Conservation (phyloP, 2,888 invertebrate genomes). For the Habrosyne pyritoides region DNA sequence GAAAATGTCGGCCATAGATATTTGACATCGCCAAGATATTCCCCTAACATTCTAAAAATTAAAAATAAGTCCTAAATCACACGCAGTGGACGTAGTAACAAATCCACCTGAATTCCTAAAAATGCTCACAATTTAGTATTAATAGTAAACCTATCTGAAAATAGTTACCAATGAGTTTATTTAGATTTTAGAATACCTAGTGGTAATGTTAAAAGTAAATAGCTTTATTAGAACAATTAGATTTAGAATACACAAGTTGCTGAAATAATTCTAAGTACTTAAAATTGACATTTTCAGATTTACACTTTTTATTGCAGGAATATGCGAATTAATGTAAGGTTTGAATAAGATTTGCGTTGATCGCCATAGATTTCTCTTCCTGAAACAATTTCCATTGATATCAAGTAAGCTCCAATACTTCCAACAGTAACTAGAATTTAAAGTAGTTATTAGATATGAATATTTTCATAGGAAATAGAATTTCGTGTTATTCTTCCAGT, state of each 20-base stretch:
- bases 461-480: background rate
- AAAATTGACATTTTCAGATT: background rate
- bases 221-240: slow-evolving; percentile 43
- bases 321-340: background rate
- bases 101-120: slow-evolving; percentile 15
- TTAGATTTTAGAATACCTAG: slow-evolving; percentile 17
- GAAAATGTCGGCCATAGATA: background rate
- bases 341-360: background rate
- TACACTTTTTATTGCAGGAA: background rate
- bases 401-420: background rate
- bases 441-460: background rate
- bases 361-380: background rate
- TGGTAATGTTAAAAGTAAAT: slow-evolving; percentile 41
- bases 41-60: background rate
- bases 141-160: slow-evolving; percentile 15
- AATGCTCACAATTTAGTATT: slow-evolving; percentile 25
- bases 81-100: slow-evolving; percentile 8
- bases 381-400: background rate
- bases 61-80: background rate
- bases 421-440: background rate
- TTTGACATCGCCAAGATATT: background rate
- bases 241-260: slow-evolving; percentile 13
- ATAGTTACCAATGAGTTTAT: slow-evolving; percentile 11
- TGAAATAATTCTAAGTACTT: background rate
- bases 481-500: background rate